A percentile compares a stretch with the other conserved stretches of the same genome.
Conservation (phyloP, 2,113 vertebrate species). For the Amblyornis subalaris region DNA sequence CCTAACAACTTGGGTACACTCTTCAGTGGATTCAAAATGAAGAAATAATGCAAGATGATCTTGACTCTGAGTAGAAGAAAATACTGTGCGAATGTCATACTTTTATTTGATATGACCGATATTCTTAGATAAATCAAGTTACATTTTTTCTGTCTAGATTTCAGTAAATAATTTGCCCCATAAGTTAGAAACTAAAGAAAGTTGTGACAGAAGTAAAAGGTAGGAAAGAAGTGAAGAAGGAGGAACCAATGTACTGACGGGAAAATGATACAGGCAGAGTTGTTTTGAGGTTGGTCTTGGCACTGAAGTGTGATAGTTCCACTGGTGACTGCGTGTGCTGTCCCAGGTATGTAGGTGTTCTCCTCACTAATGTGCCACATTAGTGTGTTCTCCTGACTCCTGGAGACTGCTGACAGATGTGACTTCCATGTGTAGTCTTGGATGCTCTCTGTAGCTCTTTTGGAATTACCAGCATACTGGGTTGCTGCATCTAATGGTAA, state of each 20-base stretch:
- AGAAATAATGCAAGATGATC: background rate
- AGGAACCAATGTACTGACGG: background rate
- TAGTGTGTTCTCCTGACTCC: rapidly evolving
- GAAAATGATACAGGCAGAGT: background rate
- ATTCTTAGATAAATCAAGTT: background rate
- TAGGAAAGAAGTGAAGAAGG: background rate
- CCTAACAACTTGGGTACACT: background rate
- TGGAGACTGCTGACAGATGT: background rate
- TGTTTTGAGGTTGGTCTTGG: background rate
- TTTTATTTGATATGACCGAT: background rate
- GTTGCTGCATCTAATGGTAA: background rate
- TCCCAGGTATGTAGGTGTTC: rapidly evolving
- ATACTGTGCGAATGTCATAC: background rate
- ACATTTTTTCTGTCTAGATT: background rate
- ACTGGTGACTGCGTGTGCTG: background rate
- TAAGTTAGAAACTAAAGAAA: background rate
- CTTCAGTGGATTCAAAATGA: background rate
- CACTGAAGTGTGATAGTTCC: background rate
- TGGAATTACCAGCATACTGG: rapidly evolving
- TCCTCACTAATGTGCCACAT: rapidly evolving
- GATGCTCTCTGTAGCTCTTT: background rate
- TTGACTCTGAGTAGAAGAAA: background rate
- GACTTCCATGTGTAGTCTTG: rapidly evolving
- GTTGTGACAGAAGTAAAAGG: background rate
- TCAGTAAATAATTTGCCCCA: background rate